Evolutionary conservation across 2,797 vertebrate genomes (phyloP).

Genomic region (Chelon auratus): DNA sequence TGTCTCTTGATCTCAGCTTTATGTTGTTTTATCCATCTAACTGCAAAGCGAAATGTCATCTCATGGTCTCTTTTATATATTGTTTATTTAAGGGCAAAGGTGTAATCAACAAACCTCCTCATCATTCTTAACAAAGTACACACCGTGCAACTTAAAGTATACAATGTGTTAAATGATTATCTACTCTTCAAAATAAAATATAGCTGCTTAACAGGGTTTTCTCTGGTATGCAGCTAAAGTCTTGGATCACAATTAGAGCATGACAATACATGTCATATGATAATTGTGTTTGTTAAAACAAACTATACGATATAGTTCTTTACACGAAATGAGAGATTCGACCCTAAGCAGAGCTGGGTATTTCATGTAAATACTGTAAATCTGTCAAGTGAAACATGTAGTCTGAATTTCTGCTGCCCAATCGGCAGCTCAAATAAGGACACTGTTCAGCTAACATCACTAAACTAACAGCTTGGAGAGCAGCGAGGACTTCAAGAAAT

Average conservation of each 20-base stretch:
- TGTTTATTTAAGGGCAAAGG: not conserved
- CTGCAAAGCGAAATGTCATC: not conserved
- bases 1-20: not conserved
- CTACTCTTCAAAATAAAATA: too few relatives aligned
- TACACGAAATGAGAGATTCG: not conserved
- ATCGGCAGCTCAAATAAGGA: slow-evolving; percentile 8
- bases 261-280: too few relatives aligned
- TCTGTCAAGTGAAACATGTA: not conserved
- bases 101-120: not conserved
- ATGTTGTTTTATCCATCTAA: not conserved
- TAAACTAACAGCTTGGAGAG: slow-evolving; percentile 9
- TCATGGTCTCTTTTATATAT: too few relatives aligned
- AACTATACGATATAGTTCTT: not conserved
- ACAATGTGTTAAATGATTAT: too few relatives aligned
- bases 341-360: not conserved
- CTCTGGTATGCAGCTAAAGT: too few relatives aligned
- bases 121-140: not conserved
- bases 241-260: too few relatives aligned
- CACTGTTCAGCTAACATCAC: slow-evolving; percentile 1
- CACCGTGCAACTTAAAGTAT: too few relatives aligned
- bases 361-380: slow-evolving; percentile 17
- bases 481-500: slow-evolving; percentile 22
- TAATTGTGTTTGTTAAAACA: not conserved
- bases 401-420: not conserved
- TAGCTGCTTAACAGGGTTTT: too few relatives aligned